A percentile compares a stretch with the other conserved stretches of the same genome.
Conservation (phyloP, 92 coral and sea anemone genomes). For the Bergia puertoricense region DNA sequence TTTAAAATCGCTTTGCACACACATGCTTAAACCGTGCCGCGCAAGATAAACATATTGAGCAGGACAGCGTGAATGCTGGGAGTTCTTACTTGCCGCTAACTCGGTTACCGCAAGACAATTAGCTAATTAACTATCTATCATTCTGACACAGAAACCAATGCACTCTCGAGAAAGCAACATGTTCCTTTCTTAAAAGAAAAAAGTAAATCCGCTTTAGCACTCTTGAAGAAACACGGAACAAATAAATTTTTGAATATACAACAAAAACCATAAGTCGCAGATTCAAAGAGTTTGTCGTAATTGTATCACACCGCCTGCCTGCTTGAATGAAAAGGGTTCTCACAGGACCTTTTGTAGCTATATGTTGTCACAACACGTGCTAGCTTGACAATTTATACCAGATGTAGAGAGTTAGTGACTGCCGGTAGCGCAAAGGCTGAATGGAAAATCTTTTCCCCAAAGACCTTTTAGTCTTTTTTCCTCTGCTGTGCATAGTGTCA, state of each 20-base stretch:
- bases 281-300: background rate
- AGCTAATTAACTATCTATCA: slow-evolving; percentile 49
- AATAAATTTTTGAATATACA: background rate
- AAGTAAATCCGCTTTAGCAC: background rate
- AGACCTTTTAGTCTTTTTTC: slow-evolving; percentile 12
- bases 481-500: slow-evolving; percentile 46
- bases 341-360: slow-evolving; percentile 23
- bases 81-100: slow-evolving; percentile 45
- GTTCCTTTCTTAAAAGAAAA: background rate
- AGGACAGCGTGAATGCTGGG: slow-evolving; percentile 46
- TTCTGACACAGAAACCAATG: slow-evolving; percentile 38
- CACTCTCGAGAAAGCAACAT: slow-evolving; percentile 19
- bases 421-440: slow-evolving; percentile 30
- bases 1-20: slow-evolving; percentile 18
- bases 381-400: slow-evolving; percentile 32
- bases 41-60: slow-evolving; percentile 45
- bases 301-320: background rate
- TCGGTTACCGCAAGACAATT: slow-evolving; percentile 41
- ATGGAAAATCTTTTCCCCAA: slow-evolving; percentile 25
- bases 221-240: no score
- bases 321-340: background rate
- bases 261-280: background rate
- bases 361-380: slow-evolving; percentile 27
- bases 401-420: slow-evolving; percentile 42
- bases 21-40: slow-evolving; percentile 44